Evolutionary conservation across 2,888 invertebrate genomes (phyloP).

Genomic region (Pteria penguin): DNA sequence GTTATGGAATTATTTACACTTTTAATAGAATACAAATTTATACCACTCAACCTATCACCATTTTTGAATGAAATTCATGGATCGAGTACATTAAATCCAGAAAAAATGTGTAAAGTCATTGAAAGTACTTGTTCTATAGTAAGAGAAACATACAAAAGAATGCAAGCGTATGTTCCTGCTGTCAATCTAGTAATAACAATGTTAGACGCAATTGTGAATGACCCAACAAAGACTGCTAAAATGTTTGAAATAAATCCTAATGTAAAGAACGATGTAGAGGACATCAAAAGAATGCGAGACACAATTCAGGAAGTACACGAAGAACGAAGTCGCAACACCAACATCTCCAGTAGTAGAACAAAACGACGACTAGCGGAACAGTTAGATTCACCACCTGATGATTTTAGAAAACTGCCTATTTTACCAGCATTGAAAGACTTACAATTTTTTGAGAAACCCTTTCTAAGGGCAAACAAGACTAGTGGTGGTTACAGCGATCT

Average conservation of each 20-base stretch:
- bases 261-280: neutral
- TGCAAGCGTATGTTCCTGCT: neutral
- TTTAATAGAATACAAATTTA: constrained; percentile 35
- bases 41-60: constrained; percentile 16
- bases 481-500: constrained; percentile 85
- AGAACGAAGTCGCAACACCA: constrained; percentile 13
- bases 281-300: constrained; percentile 17
- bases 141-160: neutral
- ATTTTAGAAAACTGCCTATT: constrained; percentile 50
- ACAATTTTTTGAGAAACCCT: constrained; percentile 74
- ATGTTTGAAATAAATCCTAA: too few relatives aligned
- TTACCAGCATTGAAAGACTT: constrained; percentile 78
- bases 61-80: constrained; percentile 37
- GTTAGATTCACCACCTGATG: constrained; percentile 44
- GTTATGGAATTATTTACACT: constrained; percentile 36
- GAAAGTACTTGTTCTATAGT: neutral
- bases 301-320: constrained; percentile 1
- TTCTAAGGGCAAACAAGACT: constrained; percentile 83
- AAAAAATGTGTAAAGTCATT: neutral
- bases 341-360: neutral
- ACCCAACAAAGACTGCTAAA: neutral
- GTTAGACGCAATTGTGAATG: neutral
- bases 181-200: neutral
- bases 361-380: constrained; percentile 1
- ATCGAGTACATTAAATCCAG: neutral